Evolutionary conservation across 2,113 vertebrate species (phyloP), one percentile per base, ranked within the genome.

Genomic region (Coturnix japonica): DNA sequence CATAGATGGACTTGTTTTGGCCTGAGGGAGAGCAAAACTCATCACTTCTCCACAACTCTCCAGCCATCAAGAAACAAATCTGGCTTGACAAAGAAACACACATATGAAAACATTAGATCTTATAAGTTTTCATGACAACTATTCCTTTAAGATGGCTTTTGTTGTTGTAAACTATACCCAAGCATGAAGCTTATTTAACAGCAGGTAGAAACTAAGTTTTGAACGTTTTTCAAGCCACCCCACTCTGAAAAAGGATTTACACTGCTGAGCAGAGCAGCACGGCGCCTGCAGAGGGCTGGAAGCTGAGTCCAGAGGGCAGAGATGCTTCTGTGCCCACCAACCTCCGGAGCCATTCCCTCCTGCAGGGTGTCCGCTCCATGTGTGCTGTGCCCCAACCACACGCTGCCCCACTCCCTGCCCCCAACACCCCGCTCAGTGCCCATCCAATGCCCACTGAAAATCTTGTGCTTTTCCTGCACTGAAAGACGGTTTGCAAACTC

Each of bases 381-480:
- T 31, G 53, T 17, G 28, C 53, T 17, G 15, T 54, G 53, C 28
- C 53, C 15, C 53, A 31, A 8, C 53, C 53, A 30, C 53, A 6
- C 53, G 18, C 53, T 7, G 53, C 53, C 53, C 30, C 53, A 8
- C 15, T 26, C 26, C 51, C 13, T 53, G 26, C 51, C 49, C 49
- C 13, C 25, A 47, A 47, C 46, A 28, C 53, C 53, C 16, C 13
- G 15, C 15, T 19, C 53, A 56, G 17, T 11, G 53, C 10, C 53
- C 53, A 56, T 19, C 53, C 53, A 31, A 11, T 3, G 13, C n/a
- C 30, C 22, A 1, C 1, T 0, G 1, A 37, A n/a, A 37, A 2
- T 28, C n/a, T 44, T 18, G 3, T 25, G 71, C 39, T 72, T 20
- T 43, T 11, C 4, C 5, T 3, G 37, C 2, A 20, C 0, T 1